Conservation (phyloP, 1,140 invertebrate genomes). For the Zaprionus inermis region DNA sequence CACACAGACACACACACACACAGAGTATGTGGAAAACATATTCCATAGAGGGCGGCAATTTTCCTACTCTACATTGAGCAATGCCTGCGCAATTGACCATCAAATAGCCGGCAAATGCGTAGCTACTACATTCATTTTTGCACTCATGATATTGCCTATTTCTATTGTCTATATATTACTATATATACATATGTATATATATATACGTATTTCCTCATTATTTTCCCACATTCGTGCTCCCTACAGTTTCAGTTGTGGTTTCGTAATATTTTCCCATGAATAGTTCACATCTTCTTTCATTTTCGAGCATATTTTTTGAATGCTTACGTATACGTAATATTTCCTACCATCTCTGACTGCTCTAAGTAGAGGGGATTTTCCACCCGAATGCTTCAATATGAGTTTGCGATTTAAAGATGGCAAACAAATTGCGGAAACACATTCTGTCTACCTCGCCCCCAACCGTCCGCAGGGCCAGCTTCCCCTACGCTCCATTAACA, state of each 20-base stretch:
- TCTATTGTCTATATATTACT: neutral
- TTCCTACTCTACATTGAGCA: neutral
- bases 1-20: neutral
- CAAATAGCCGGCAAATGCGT: neutral
- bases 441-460: conserved; percentile 7
- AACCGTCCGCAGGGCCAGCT: neutral
- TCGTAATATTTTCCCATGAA: neutral
- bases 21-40: neutral
- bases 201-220: too few species aligned
- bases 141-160: neutral
- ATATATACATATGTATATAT: too few species aligned
- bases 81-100: neutral
- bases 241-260: neutral
- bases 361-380: conserved; percentile 24
- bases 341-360: neutral
- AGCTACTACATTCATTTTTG: neutral
- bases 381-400: conserved; percentile 27
- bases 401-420: conserved; percentile 38
- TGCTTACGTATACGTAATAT: neutral
- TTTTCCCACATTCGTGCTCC: too few species aligned
- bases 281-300: neutral
- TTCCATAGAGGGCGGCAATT: neutral
- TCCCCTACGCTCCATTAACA: neutral
- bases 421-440: conserved; percentile 57
- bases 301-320: neutral